Evolutionary conservation across 1,140 invertebrate species (phyloP).

Genomic region (Cylas formicarius): DNA sequence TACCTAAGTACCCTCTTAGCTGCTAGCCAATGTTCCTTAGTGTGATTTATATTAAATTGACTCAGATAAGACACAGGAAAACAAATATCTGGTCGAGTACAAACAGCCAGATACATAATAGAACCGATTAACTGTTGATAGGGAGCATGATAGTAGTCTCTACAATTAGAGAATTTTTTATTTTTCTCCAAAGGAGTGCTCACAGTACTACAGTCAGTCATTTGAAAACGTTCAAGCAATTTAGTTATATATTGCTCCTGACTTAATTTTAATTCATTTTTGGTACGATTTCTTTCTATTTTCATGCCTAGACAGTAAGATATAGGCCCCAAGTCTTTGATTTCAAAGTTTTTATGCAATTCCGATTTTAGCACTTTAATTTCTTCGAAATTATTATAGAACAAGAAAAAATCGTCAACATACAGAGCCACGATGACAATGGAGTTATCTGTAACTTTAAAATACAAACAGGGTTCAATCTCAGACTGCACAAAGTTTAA

Average conservation of each 20-base stretch:
- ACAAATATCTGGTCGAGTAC: constrained; percentile 20
- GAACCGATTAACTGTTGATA: constrained; percentile 22
- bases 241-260: constrained; percentile 37
- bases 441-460: constrained; percentile 16
- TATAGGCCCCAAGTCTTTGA: constrained; percentile 29
- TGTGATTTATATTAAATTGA: constrained; percentile 20
- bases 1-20: constrained; percentile 18
- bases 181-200: constrained; percentile 33
- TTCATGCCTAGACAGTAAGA: constrained; percentile 31
- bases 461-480: constrained; percentile 38
- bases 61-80: constrained; percentile 15
- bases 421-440: constrained; percentile 34
- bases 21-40: constrained; percentile 17
- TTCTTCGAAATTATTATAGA: constrained; percentile 27
- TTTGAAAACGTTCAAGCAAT: constrained; percentile 36
- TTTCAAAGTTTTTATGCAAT: constrained; percentile 28
- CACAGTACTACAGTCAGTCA: constrained; percentile 37
- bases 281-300: constrained; percentile 32
- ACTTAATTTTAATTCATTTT: constrained; percentile 30
- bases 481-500: constrained; percentile 26
- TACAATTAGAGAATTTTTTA: constrained; percentile 20
- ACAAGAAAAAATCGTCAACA: constrained; percentile 40
- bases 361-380: constrained; percentile 22
- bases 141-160: constrained; percentile 22
- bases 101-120: constrained; percentile 20